Evolutionary conservation across 2,797 vertebrate genomes (phyloP), one percentile per base, ranked within the genome.

Genomic region (Gorsachius magnificus): DNA sequence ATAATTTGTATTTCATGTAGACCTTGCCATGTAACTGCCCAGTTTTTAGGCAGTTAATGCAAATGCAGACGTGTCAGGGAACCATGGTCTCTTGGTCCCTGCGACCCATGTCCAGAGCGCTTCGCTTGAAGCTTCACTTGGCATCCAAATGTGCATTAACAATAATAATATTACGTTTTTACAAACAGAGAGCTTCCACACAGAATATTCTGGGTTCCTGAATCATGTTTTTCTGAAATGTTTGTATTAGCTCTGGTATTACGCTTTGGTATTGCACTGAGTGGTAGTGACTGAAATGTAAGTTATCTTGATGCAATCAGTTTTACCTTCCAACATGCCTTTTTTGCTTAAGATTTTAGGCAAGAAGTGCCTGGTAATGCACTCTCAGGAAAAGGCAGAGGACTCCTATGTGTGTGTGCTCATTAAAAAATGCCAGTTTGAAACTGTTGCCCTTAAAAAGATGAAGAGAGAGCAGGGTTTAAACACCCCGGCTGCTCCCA

Each of bases 61-160:
- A 88, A 77, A 14, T 26, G 45, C 60, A 56, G 38, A 58, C 22
- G 11, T 56, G 28, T 64, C 15, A 16, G 45, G 35, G n/a, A 68
- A 26, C 57, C 9, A 0, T n/a, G 20, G 21, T 77, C 10, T 70
- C 22, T 66, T 43, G 68, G 71, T 71, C 36, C 33, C 38, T 33
- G 45, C 5, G 56, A 35, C 11, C 1, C 0, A 45, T 31, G 36
- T 48, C 33, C 5, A 0, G 22, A 76, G 38, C 1, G 2, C 75
- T 89, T 82, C 0, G 0, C 48, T 66, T 86, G 28, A 72, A 77
- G 72, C 9, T 51, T 63, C 35, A 74, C 45, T 80, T 65, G 36
- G 35, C 20, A n/a, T 50, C 54, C 14, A 41, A 20, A 53, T 65
- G 13, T 88, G n/a, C 66, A 43, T 50, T 58, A 74, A 35, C 48